Evolutionary conservation across 2,888 invertebrate species (phyloP).

Genomic region (Drosophila kanekoi): DNA sequence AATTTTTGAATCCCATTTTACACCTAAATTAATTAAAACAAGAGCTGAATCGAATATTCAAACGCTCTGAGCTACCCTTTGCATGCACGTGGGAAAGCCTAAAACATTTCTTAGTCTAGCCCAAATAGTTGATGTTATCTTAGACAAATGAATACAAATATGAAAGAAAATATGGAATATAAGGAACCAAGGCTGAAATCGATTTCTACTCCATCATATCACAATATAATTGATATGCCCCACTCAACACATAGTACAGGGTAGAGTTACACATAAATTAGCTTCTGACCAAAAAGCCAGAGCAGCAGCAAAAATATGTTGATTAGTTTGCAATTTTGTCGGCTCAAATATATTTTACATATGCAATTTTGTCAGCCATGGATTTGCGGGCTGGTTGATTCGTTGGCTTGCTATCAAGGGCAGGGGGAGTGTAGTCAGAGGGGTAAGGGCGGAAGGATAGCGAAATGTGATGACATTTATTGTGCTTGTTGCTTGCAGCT

Average conservation of each 20-base stretch:
- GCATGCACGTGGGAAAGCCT: too few species aligned
- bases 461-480: slow-evolving; percentile 27
- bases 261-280: slow-evolving; percentile 35
- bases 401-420: neutral
- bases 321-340: slow-evolving; percentile 61
- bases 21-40: neutral
- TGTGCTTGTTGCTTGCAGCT: slow-evolving; percentile 15
- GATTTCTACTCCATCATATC: too few species aligned
- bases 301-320: slow-evolving; percentile 52
- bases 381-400: slow-evolving; percentile 20
- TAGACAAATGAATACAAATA: too few species aligned
- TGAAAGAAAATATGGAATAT: too few species aligned
- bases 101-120: too few species aligned
- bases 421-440: neutral
- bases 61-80: too few species aligned
- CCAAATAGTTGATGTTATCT: too few species aligned
- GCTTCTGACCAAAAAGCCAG: slow-evolving; percentile 31
- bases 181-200: too few species aligned
- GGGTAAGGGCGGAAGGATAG: neutral
- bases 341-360: slow-evolving; percentile 33
- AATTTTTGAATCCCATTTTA: slow-evolving; percentile 2
- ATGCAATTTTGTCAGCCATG: slow-evolving; percentile 23
- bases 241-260: neutral
- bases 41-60: neutral
- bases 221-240: neutral